Percentiles rank a stretch among this genome's conserved stretches.
Evolutionary conservation across 2,888 invertebrate species (phyloP).

Genomic region (Harpalus rufipes): DNA sequence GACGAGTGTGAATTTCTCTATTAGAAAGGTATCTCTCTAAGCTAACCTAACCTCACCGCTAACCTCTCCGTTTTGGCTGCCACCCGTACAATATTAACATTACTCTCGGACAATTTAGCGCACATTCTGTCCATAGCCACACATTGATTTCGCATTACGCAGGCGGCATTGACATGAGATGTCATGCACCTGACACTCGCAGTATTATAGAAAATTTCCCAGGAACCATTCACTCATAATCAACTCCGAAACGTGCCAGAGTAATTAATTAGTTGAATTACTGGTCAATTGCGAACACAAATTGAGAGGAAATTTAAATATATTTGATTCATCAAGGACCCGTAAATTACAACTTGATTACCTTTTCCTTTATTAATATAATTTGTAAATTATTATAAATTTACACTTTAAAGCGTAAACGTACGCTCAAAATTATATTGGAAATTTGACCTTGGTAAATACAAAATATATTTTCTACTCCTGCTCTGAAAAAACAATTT

Average conservation of each 20-base stretch:
- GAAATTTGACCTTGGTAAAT: too few relatives aligned
- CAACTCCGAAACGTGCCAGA: not conserved
- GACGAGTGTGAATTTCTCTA: not conserved
- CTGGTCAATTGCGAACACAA: not conserved
- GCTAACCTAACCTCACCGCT: not conserved
- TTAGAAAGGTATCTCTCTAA: not conserved
- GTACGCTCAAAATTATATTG: too few relatives aligned
- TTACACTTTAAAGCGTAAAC: too few relatives aligned
- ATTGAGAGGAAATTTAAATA: not conserved
- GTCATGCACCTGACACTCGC: not conserved
- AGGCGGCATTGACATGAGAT: not conserved
- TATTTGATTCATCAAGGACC: not conserved
- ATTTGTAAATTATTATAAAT: not conserved
- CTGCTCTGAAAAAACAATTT: too few relatives aligned
- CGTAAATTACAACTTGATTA: not conserved
- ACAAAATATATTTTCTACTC: too few relatives aligned
- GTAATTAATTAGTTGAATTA: not conserved
- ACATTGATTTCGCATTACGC: constrained; percentile 38
- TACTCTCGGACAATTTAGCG: constrained; percentile 14
- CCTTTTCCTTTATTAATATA: not conserved
- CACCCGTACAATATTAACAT: constrained; percentile 13
- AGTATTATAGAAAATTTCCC: not conserved
- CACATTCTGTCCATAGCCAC: not conserved
- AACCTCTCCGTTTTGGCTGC: not conserved
- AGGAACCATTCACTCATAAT: constrained; percentile 1